phyloP scores from a whole-genome alignment of 2,888 invertebrate species.

The Agrochola circellaris region DNA sequence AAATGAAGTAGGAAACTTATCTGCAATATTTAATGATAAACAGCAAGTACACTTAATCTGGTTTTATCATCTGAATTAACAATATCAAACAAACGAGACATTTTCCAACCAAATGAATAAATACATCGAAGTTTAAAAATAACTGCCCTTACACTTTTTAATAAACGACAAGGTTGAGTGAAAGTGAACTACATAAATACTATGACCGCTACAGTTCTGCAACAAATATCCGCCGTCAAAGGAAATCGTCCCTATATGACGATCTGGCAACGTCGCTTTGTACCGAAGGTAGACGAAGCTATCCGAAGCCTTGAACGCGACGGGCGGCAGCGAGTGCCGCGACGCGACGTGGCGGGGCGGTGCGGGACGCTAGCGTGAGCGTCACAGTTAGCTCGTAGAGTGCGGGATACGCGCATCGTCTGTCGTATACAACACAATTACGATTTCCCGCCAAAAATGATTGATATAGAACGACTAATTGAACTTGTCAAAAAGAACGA shows the following conservation, averaged over 20 bases:
- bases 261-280: slow-evolving; percentile 54
- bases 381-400: slow-evolving; percentile 44
- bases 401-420: slow-evolving; percentile 42
- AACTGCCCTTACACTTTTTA: slow-evolving; percentile 27
- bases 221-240: slow-evolving; percentile 49
- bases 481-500: slow-evolving; percentile 58
- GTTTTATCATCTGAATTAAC: not conserved
- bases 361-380: slow-evolving; percentile 58
- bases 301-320: slow-evolving; percentile 48
- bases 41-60: not conserved
- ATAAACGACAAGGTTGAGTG: slow-evolving; percentile 43
- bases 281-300: slow-evolving; percentile 42
- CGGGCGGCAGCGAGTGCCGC: slow-evolving; percentile 18
- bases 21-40: not conserved
- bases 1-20: not conserved
- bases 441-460: slow-evolving; percentile 41
- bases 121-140: slow-evolving; percentile 31
- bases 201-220: slow-evolving; percentile 49
- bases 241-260: slow-evolving; percentile 34
- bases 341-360: slow-evolving; percentile 44
- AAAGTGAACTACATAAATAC: slow-evolving; percentile 43
- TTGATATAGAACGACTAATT: slow-evolving; percentile 63
- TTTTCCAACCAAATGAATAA: slow-evolving; percentile 13
- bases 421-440: slow-evolving; percentile 26
- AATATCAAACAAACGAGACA: slow-evolving; percentile 5